Base-by-base conservation (phyloP, 2,888 invertebrate species). In the Sphaerophoria rueppellii region DNA sequence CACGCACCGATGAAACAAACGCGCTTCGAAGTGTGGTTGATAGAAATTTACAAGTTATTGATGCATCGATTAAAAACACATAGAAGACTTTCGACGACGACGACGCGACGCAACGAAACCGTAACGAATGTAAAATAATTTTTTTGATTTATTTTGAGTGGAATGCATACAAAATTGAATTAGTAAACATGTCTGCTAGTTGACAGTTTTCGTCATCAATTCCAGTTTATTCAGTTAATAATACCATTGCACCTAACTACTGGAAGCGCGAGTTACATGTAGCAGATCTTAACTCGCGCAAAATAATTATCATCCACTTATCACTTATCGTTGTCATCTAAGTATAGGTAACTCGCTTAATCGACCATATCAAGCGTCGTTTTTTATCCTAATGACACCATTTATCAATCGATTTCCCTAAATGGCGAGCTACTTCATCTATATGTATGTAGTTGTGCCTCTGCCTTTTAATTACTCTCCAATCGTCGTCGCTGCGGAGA, bases 1-100 rank as follows among this genome's bases (percentile, higher is more conserved):
- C 4, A 11, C 2, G 40, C 7, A 2, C 24, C 24, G 24, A 24
- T 24, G 43, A 12, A 9, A 9, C 43, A 3, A 11, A 3, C 40
- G 40, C 40, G 6, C 40, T 12, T 4, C 11, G 11, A 37, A 37
- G 79, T 69, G 69, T 61, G 61, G 55, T 70, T 65, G 35, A 60
- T 35, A 46, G 50, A 75, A 63, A 54, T n/a, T 54, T 52, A 76
- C 71, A 75, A 54, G 43, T 24, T 72, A 57, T 72, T 71, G 75
- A 75, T 72, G 67, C 71, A 70, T 74, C 54, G 63, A 71, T 65
- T 83, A 73, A 79, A 83, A 61, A 54, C 67, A 67, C 24, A 24
- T 24, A 24, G 1, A 24, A 2, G 24, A 24, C 24, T 76, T 69
- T 75, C 73, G 60, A 69, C 83, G 24, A 24, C 24, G 24, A 24